Base-by-base conservation (phyloP, 2,888 invertebrate species). In the Dioctria linearis region DNA sequence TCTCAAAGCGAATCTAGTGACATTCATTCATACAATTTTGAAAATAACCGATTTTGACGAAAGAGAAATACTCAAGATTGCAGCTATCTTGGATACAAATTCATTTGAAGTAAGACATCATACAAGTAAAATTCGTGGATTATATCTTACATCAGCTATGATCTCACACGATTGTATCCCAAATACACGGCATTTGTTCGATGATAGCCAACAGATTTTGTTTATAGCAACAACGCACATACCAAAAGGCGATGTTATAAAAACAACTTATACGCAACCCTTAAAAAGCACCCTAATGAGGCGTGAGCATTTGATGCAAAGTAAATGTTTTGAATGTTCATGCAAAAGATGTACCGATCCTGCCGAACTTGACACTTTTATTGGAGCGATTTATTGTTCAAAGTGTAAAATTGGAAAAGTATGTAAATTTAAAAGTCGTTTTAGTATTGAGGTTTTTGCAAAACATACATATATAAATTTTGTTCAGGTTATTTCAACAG, bases 51-150 rank as follows among this genome's bases (percentile, higher is more conserved):
- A 90, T 1, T 90, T 91, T 84, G 89, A 90, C 79, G 93, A 93
- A 83, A 89, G 90, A 83, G 92, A 91, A 5, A 92, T 92, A 85
- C 86, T 92, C 80, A 91, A 90, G 85, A 90, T 91, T 80, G 91
- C 93, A 11, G 94, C 93, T n/a, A 92, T 93, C 84, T 90, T 93
- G 83, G 94, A 94, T 84, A 93, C 93, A 2, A 94, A 95, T 85
- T 88, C 93, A 0, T 94, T 93, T 85, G 94, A 94, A 84, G 90
- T 94, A 2, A 90, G 93, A 40, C 90, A 91, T 80, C 83, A 84
- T 67, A 51, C 80, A 0, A 84, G 83, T 37, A 84, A 88, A 3
- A 8, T 61, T 8, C 40, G 75, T 2, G 75, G 49, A 71, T 87
- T 95, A 80, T 95, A 93, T 86, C 90, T 93, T 0, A 91, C 90